Base-by-base conservation (phyloP, 2,113 vertebrate species). In the Trematocara stigmaticum region DNA sequence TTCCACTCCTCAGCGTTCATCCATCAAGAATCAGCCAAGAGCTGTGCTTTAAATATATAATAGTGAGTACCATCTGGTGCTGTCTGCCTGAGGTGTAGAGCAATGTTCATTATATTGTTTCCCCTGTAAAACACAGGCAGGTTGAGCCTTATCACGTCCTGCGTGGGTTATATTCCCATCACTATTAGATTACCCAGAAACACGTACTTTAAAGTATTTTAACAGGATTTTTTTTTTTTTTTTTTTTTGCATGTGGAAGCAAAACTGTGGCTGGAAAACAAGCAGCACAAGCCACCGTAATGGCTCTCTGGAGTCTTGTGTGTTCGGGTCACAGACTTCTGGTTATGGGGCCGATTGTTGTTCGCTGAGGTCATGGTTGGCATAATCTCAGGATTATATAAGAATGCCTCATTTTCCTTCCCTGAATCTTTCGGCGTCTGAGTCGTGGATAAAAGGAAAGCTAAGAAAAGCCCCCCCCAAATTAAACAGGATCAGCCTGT, bases 341-440 rank as follows among this genome's bases (percentile, higher is more conserved):
- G 85, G 87, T 91, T 88, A 87, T 66, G 88, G 81, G 90, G 84
- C 83, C 53, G 89, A 91, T 89, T 93, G 82, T 59, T 91, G 71
- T 84, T 66, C n/a, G 15, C 79, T 95, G 92, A 94, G 84, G 85
- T 94, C 91, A 94, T 88, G 45, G 82, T 90, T 92, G 94, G 87
- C 89, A 87, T 90, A 87, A 83, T 91, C n/a, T 57, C 87, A 82
- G 66, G 88, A 87, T 95, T 94, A 91, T 84, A 81, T 88, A 89
- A 92, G 88, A 87, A 88, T 57, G 84, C 69, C 86, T 86, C 20
- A 52, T 87, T 88, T 90, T 91, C 82, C 80, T 84, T 56, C 7
- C 16, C 38, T 23, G 53, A 31, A 55, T 53, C 78, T 34, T 71
- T 52, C 11, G 2, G 4, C 74, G 74, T 78, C 55, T 76, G 57